Evolutionary conservation across 2,888 invertebrate species (phyloP), one percentile per base, ranked within the genome.

Genomic region (Himalopsyche kuldschensis): DNA sequence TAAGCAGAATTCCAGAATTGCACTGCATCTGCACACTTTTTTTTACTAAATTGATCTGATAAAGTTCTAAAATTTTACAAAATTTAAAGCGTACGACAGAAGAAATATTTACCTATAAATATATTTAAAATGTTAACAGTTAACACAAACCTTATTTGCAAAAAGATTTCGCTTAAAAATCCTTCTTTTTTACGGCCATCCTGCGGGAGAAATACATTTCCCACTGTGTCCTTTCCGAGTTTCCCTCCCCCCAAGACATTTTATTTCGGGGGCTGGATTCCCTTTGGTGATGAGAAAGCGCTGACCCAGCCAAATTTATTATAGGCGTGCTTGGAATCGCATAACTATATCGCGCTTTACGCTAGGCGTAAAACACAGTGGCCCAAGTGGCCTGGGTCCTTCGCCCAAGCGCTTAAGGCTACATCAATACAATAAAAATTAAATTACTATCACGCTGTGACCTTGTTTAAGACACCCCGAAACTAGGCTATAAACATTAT

Each of bases 281-380:
- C 32, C 47, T 47, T 77, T 46, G 75, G 75, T 75, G 79, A 79
- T 75, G 77, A 63, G 77, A 80, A 83, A 83, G 80, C 55, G 55
- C 55, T 55, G 55, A 55, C 55, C 78, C 78, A 78, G 69, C 84
- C 84, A 78, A 69, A 78, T 81, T 46, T 84, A 81, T 81, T 83
- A 83, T 80, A 81, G 79, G 81, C 83, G 83, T 85, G 83, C 77
- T 69, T 81, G 30, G 85, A 79, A 85, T 81, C 85, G 47, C 83
- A 85, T 83, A 85, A 85, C 83, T 83, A 85, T 81, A 85, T 85
- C 83, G 81, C 41, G 83, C 79, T 85, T 85, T 85, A 85, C 83
- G 81, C 83, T 32, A 47, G 32, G 75, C 82, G 78, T 85, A 85
- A 85, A 85, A 85, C 81, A 81, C 83, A 83, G 78, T 24, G 78